Evolutionary conservation across 2,113 vertebrate species (phyloP).

Genomic region (Bothrops jararaca): DNA sequence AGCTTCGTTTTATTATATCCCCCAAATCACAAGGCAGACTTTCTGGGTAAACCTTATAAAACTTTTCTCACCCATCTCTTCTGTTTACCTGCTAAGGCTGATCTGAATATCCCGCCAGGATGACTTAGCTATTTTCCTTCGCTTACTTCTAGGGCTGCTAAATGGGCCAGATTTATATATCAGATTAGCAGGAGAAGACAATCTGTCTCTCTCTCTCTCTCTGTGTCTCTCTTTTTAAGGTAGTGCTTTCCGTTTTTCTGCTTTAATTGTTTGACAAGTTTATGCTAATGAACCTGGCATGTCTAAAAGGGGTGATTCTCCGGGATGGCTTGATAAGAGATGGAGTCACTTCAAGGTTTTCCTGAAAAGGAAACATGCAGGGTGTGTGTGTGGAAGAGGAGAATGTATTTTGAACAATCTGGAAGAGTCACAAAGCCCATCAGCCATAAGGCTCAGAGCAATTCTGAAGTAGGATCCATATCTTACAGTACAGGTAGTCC

Average conservation of each 20-base stretch:
- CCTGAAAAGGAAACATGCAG: background rate
- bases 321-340: rapidly evolving
- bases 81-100: conserved; percentile 69
- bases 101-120: conserved; percentile 68
- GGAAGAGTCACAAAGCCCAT: background rate
- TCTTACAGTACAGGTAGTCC: background rate
- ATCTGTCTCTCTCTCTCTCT: background rate
- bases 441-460: background rate
- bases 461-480: background rate
- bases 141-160: conserved; percentile 34
- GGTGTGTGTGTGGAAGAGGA: background rate
- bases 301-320: rapidly evolving
- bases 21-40: conserved; percentile 8
- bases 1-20: background rate
- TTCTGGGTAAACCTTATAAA: conserved; percentile 66
- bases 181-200: background rate
- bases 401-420: background rate
- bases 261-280: background rate
- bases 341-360: rapidly evolving
- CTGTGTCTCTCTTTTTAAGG: rapidly evolving
- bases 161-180: background rate
- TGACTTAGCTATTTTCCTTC: conserved; percentile 58
- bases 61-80: conserved; percentile 56
- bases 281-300: background rate
- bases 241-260: background rate